A percentile compares a stretch with the other conserved stretches of the same genome.
These are phyloP conservation scores for Struthio camelus DNA, from an alignment of 2,113 vertebrate genomes.

Conservation along the genomic window DNA sequence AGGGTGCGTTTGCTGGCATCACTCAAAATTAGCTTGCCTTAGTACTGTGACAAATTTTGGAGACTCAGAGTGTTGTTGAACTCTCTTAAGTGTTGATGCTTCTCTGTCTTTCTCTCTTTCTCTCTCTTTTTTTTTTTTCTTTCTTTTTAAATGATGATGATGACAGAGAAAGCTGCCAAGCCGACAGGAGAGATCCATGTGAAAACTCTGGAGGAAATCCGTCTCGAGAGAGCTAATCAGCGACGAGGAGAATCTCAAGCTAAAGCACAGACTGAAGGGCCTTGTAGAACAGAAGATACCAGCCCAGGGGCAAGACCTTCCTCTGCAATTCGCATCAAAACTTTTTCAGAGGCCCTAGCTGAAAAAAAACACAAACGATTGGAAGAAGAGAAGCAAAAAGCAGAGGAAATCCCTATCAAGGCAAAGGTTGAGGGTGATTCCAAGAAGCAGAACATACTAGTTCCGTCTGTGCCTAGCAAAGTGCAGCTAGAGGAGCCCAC, in stretches of 20 bases:
- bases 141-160: not conserved
- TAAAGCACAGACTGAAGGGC: constrained; percentile 31
- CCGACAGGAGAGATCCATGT: constrained; percentile 81
- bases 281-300: constrained; percentile 37
- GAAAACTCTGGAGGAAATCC: constrained; percentile 94
- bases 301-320: constrained; percentile 31
- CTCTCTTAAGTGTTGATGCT: not conserved
- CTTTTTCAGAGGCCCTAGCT: constrained; percentile 78
- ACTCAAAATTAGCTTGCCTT: not conserved
- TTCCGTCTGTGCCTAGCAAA: not conserved
- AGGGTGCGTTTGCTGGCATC: not conserved
- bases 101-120: not conserved
- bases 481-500: constrained; percentile 29
- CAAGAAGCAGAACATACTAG: constrained; percentile 1
- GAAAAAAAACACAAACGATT: constrained; percentile 79
- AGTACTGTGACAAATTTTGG: not conserved
- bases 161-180: constrained; percentile 66
- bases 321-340: constrained; percentile 65
- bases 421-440: constrained; percentile 26
- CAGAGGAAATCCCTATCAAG: constrained; percentile 31
- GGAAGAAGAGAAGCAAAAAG: constrained; percentile 72
- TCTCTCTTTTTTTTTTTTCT: not conserved
- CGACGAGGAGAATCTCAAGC: constrained; percentile 63
- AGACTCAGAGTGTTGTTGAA: accelerated
- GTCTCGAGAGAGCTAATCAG: constrained; percentile 84